Evolutionary conservation across 2,888 invertebrate genomes (phyloP), one percentile per base, ranked within the genome.

Genomic region (Hirtodrosophila cameraria): DNA sequence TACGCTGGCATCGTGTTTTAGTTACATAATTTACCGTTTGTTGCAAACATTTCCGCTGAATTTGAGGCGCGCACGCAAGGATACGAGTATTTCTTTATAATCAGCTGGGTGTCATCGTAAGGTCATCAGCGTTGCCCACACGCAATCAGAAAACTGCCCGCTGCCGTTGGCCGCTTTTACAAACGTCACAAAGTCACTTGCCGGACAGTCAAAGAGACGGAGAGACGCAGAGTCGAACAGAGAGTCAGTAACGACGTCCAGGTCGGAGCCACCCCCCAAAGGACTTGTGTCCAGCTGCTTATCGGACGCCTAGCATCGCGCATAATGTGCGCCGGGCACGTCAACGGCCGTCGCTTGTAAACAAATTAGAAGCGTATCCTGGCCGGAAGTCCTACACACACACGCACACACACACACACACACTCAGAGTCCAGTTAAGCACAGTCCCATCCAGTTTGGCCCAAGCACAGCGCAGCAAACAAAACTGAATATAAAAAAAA

Each of bases 21-120:
- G 84, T 75, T 78, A 81, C 81, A 81, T 81, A 81, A 81, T 84
- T 81, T 81, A 84, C 52, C 84, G 70, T 78, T 84, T 67, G 73
- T 64, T 78, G 80, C 81, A 67, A 81, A 81, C 80, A 81, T 81
- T 81, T 81, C 80, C 84, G 84, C 80, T 81, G 82, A 81, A 81
- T 81, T 81, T 84, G 81, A 58, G 61, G 43, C 60, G 43, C 38
- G 23, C 80, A 81, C 80, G 80, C 80, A 77, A 64, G 58, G 60
- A 63, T 54, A 69, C 50, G 38, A 62, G 46, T 76, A 76, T 84
- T 81, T 73, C 75, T 75, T 70, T 78, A 78, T 85, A 81, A 85
- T 83, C 85, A 80, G 73, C 64, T 80, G 80, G 70, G 81, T 88
- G 88, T 88, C 88, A 89, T 88, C 88, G 75, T 83, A 88, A 89